Base-by-base conservation (phyloP, 1,140 invertebrate genomes). In the Lordiphosa clarofinis region DNA sequence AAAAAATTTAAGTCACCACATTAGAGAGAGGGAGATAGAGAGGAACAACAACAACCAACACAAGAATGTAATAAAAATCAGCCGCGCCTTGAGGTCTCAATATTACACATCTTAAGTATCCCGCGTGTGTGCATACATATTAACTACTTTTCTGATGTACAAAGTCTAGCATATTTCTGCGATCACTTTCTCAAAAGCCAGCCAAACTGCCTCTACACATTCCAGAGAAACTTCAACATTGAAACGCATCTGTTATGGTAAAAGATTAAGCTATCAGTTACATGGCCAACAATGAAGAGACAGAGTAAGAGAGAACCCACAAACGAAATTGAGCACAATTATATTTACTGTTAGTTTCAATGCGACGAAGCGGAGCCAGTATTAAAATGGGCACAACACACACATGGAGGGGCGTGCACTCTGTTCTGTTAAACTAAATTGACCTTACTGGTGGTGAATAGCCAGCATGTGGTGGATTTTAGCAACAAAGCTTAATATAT, bases 321-420 rank as follows among this genome's bases (percentile, higher is more conserved):
- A 61, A 10, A 11, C 35, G 13, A 35, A 52, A 69, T 56, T 69
- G 49, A 69, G 66, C 65, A 62, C 66, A 69, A 69, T 69, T 69
- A 50, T 52, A 69, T 70, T 61, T 70, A 70, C 66, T 70, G 66
- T 70, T 70, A 70, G 69, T 70, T 70, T 69, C 65, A 70, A 69
- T 69, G 64, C 56, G 56, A 69, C 50, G 50, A 36, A 31, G 12
- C 21, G 56, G 46, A 52, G 47, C 65, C 12, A 69, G 44, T 50
- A 60, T 49, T 36, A 36, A 70, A 70, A 70, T 69, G 66, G 66
- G 66, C 57, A 70, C 66, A 69, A 49, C 24, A 58, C 37, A 50
- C 12, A 11, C 11, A 6, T 47, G 5, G 56, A 50, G 15, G 47
- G 44, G 33, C 7, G 36, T 11, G 43, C 43, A 31, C 11, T 19